These are phyloP conservation scores for Papio anubis DNA, from an alignment of 2,113 vertebrate species.

Conservation along the genomic window DNA sequence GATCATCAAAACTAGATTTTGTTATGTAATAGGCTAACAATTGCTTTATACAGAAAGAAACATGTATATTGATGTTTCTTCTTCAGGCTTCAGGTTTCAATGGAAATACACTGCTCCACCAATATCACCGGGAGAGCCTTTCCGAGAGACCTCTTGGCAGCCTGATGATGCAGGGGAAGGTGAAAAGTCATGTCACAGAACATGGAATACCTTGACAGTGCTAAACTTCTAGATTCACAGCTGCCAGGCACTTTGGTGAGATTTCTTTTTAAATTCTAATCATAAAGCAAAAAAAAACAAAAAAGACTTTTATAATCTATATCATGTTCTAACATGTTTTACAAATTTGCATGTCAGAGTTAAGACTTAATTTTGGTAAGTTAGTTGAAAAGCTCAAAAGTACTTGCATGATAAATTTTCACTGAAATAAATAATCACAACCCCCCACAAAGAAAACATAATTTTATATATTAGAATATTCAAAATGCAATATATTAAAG, in stretches of 20 bases:
- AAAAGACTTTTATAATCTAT: neutral
- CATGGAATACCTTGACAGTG: neutral
- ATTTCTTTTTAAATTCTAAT: neutral
- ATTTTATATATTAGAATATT: neutral
- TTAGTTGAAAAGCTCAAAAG: neutral
- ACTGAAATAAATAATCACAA: neutral
- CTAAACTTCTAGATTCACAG: conserved; percentile 7
- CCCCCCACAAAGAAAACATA: neutral
- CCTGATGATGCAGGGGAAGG: neutral
- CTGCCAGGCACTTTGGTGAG: neutral
- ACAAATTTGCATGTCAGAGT: neutral
- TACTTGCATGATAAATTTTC: neutral
- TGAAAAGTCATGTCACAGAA: neutral
- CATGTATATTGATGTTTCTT: neutral
- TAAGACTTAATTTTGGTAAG: neutral
- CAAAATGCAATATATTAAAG: conserved; percentile 12
- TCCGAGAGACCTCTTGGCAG: neutral
- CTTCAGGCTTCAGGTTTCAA: neutral
- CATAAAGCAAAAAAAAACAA: neutral
- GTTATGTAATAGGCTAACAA: neutral
- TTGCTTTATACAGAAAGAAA: neutral
- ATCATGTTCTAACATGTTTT: neutral
- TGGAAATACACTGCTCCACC: neutral
- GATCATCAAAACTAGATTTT: neutral
- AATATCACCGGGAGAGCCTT: neutral